These are phyloP conservation scores for Ophiodon elongatus DNA, from an alignment of 2,113 vertebrate species.

Conservation along the genomic window DNA sequence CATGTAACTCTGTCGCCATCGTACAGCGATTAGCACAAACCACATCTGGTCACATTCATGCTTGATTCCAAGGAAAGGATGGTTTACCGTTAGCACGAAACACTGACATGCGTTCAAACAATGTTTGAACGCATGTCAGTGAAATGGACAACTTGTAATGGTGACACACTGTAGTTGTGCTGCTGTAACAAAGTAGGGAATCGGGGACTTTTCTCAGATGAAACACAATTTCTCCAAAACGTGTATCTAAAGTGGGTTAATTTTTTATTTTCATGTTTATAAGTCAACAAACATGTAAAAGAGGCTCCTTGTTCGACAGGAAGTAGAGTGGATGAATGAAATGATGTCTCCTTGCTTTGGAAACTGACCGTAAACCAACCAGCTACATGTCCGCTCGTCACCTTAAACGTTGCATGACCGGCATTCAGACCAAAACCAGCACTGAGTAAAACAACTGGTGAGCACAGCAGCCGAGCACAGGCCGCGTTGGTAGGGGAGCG, in stretches of 20 bases:
- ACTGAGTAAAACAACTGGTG: background rate
- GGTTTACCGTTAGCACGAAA: background rate
- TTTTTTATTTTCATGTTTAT: background rate
- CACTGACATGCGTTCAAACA: too few species aligned
- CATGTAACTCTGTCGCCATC: constrained; percentile 24
- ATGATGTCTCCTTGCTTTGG: constrained; percentile 16
- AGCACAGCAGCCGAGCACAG: background rate
- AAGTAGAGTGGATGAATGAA: background rate
- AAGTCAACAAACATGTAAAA: background rate
- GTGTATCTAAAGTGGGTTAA: background rate
- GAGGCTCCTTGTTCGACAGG: background rate
- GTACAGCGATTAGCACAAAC: constrained; percentile 32
- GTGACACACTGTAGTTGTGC: background rate
- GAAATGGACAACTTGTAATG: constrained; percentile 13
- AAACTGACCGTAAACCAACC: background rate
- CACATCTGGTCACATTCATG: constrained; percentile 40
- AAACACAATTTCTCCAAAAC: background rate
- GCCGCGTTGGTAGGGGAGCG: background rate
- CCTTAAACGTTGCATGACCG: background rate
- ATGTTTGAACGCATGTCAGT: constrained; percentile 11
- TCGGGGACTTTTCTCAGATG: background rate
- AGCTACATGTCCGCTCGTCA: background rate
- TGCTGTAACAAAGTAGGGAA: background rate
- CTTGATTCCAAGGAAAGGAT: constrained; percentile 13
- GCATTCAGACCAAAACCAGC: background rate